Percentiles rank a stretch among this genome's conserved stretches.
These are phyloP conservation scores for Pyrocoelia pectoralis DNA, from an alignment of 2,888 invertebrate species.

Conservation along the genomic window DNA sequence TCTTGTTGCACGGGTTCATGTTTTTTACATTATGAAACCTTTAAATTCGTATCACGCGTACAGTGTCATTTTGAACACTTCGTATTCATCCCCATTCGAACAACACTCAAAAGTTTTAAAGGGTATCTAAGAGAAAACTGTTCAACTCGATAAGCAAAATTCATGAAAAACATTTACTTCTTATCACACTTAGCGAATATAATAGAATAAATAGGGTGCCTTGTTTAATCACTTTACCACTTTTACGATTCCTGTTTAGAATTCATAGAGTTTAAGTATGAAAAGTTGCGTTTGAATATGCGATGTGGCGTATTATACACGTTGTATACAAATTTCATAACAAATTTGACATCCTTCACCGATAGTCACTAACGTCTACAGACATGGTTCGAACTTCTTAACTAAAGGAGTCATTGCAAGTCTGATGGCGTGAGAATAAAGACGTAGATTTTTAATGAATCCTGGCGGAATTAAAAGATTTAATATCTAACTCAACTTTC, in stretches of 20 bases:
- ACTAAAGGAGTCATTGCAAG: too few relatives aligned
- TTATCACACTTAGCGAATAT: slow-evolving; percentile 30
- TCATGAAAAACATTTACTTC: slow-evolving; percentile 38
- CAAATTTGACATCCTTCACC: too few relatives aligned
- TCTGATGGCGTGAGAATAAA: too few relatives aligned
- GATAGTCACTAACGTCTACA: too few relatives aligned
- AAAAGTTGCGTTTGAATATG: too few relatives aligned
- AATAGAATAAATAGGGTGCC: neutral
- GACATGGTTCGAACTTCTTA: too few relatives aligned
- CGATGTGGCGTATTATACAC: too few relatives aligned
- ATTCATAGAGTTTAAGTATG: neutral
- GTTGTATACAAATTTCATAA: too few relatives aligned
- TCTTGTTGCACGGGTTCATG: slow-evolving; percentile 22
- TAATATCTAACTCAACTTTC: neutral
- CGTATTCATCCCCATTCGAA: slow-evolving; percentile 41
- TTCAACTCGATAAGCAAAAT: slow-evolving; percentile 41
- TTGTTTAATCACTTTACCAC: neutral
- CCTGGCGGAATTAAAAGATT: neutral
- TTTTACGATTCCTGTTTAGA: neutral
- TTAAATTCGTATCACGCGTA: slow-evolving; percentile 42
- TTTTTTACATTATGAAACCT: slow-evolving; percentile 18
- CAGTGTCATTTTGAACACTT: slow-evolving; percentile 44
- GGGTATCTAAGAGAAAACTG: slow-evolving; percentile 39
- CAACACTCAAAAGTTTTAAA: slow-evolving; percentile 43
- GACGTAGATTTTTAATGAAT: too few relatives aligned